Evolutionary conservation across 2,888 invertebrate species (phyloP), one percentile per base, ranked within the genome.

Genomic region (Pollenia labialis): DNA sequence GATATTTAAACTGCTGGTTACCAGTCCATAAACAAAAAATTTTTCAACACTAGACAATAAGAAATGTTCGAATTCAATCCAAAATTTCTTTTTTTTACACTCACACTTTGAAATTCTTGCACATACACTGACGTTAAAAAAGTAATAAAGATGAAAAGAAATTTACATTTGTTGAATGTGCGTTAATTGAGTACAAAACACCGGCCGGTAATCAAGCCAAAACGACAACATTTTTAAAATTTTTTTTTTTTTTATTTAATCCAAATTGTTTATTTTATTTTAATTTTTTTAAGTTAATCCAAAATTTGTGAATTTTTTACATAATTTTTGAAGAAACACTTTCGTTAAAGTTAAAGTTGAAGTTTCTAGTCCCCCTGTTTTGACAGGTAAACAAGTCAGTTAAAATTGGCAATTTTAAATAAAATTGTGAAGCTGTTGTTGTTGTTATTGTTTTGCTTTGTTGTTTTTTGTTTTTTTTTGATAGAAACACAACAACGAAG

Each of bases 111-210:
- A 7, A n/a, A 48, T 14, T 11, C 44, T n/a, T 16, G 32, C 72
- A 54, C 44, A 46, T 18, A 12, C 18, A 68, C 44, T 32, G 50
- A 8, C 64, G 32, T n/a, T 23, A 54, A 40, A 32, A 81, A 64
- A 42, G 42, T 60, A 46, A 54, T 62, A 69, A 18, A 42, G 50
- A 56, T 54, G 58, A 54, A 71, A 81, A 72, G 58, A 79, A 77
- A 83, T 84, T 84, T 68, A 68, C 46, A 85, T 80, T 90, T 90
- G 89, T 90, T 91, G 89, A 89, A 89, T 89, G 88, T 90, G 89
- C 89, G 88, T 90, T 90, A 90, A 92, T 91, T 92, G 92, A 90
- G 91, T 90, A 92, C 91, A 92, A 92, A 92, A 92, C 87, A 90
- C 92, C 92, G 92, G 92, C 92, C 92, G 92, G 92, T 91, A 88